Evolutionary conservation across 2,113 vertebrate genomes (phyloP).

Genomic region (Aphyosemion australe): DNA sequence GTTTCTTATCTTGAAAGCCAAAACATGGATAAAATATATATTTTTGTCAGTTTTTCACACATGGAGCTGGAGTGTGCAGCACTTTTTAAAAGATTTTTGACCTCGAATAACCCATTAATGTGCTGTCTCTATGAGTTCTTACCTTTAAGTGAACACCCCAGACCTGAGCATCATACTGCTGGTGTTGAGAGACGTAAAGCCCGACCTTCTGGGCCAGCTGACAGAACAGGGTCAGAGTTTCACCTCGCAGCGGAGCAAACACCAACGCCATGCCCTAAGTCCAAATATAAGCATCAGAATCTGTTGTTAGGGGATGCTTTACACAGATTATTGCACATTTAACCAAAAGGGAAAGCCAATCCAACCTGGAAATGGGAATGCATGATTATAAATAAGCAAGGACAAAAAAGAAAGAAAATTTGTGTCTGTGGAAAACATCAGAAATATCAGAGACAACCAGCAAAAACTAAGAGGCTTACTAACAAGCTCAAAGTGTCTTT

Average conservation of each 20-base stretch:
- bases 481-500: constrained; percentile 82
- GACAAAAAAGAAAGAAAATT: constrained; percentile 50
- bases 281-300: not conserved
- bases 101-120: too few relatives aligned
- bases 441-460: constrained; percentile 56
- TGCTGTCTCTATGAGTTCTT: constrained; percentile 45
- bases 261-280: constrained; percentile 90
- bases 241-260: constrained; percentile 91
- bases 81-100: too few relatives aligned
- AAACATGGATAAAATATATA: too few relatives aligned
- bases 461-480: constrained; percentile 79
- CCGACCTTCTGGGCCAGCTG: constrained; percentile 89
- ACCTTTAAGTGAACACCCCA: constrained; percentile 96
- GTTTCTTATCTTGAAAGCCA: too few relatives aligned
- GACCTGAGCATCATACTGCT: constrained; percentile 95
- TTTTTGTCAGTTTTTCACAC: too few relatives aligned
- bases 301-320: too few relatives aligned
- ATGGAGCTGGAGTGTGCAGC: too few relatives aligned
- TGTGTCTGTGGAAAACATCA: constrained; percentile 13
- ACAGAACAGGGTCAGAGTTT: constrained; percentile 92
- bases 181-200: constrained; percentile 88
- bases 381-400: not conserved
- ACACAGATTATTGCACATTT: too few relatives aligned
- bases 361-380: not conserved
- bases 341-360: too few relatives aligned